Evolutionary conservation across 1,140 invertebrate genomes (phyloP), one percentile per base, ranked within the genome.

Genomic region (Caerostris extrusa): DNA sequence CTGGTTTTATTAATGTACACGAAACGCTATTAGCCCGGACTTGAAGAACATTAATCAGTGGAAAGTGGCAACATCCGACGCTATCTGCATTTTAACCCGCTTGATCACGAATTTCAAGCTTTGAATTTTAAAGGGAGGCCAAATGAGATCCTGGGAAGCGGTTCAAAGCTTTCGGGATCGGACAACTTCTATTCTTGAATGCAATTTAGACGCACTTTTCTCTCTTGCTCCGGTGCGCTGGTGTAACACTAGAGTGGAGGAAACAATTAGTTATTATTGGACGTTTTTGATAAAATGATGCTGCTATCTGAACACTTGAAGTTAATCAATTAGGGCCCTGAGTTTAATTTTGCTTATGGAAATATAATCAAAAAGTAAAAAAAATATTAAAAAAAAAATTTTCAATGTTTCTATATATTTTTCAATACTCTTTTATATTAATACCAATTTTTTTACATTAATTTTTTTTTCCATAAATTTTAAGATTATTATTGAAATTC

Each of bases 41-140:
- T 64, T 67, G 86, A 64, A 34, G 88, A 58, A 90, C 69, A 90
- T 90, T 90, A 77, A 90, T 90, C 88, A 90, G 56, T 67, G 57
- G 67, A 69, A 57, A 90, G 88, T 90, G 88, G 88, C 67, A 90
- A 90, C 88, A 77, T 90, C 69, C 88, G 64, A 77, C 53, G 55
- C 64, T 56, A 77, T 90, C 69, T 71, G 55, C 88, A 90, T 90
- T 90, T 90, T 90, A 77, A 90, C 34, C 55, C 64, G 67, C 61
- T 64, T 87, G 85, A 87, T 87, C 50, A 71, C 55, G 55, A 77
- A 77, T 71, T 90, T 90, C 34, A 77, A 58, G 88, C 67, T 50
- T 71, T 90, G 88, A 90, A 90, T 90, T 90, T 90, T 77, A 90
- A 90, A 19, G 64, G 55, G 58, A 64, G 50, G 8, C 61, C 14